These are phyloP conservation scores for Parazoanthus darwini DNA, from an alignment of 92 coral and sea anemone species.

Conservation along the genomic window DNA sequence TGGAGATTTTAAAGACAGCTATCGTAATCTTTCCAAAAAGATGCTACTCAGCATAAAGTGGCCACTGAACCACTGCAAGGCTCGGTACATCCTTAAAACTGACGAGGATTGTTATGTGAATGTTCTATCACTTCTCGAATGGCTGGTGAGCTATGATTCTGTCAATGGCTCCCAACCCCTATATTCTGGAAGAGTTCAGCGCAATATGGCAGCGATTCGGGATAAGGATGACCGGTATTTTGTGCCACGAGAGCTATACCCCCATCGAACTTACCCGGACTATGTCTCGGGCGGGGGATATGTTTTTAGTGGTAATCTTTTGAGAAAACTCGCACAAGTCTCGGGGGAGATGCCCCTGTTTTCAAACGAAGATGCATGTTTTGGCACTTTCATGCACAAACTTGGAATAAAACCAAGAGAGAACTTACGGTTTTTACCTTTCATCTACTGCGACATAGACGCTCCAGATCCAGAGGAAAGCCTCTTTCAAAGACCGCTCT, in stretches of 20 bases:
- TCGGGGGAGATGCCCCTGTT: slow-evolving; percentile 55
- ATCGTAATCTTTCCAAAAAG: slow-evolving; percentile 66
- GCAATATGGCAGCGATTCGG: slow-evolving; percentile 60
- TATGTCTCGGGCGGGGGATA: slow-evolving; percentile 88
- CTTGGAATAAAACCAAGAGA: slow-evolving; percentile 55
- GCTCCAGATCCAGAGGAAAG: neutral
- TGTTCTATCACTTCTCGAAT: slow-evolving; percentile 61
- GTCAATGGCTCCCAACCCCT: slow-evolving; percentile 57
- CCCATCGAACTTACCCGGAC: slow-evolving; percentile 49
- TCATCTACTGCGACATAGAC: slow-evolving; percentile 60
- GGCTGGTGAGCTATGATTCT: slow-evolving; percentile 64
- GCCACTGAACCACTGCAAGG: slow-evolving; percentile 57
- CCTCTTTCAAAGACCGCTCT: slow-evolving; percentile 64
- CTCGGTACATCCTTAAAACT: slow-evolving; percentile 75
- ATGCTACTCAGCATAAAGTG: slow-evolving; percentile 67
- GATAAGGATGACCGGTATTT: slow-evolving; percentile 65
- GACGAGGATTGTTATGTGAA: slow-evolving; percentile 86
- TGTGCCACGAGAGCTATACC: slow-evolving; percentile 55
- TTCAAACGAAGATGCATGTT: slow-evolving; percentile 84
- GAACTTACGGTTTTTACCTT: slow-evolving; percentile 65
- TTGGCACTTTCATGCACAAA: slow-evolving; percentile 66
- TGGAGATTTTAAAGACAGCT: slow-evolving; percentile 76
- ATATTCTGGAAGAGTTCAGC: slow-evolving; percentile 76
- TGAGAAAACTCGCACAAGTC: slow-evolving; percentile 51
- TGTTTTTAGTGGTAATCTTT: slow-evolving; percentile 71